Evolutionary conservation across 2,797 vertebrate genomes (phyloP), one percentile per base, ranked within the genome.

Genomic region (Mareca penelope): DNA sequence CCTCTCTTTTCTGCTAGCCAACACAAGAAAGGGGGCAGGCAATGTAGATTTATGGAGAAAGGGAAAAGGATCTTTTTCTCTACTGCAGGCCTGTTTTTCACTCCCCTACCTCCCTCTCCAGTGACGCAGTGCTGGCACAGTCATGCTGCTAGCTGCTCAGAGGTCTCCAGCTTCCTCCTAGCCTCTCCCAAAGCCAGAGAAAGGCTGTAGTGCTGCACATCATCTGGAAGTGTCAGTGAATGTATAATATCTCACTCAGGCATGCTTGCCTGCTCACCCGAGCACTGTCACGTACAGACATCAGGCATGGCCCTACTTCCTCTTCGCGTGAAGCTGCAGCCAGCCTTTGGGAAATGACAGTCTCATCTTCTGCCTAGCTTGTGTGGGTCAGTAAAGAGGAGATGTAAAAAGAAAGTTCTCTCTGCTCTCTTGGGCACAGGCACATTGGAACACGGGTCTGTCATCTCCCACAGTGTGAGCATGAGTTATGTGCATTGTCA

Each of bases 271-370:
- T 56, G 39, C 64, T 85, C 5, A 1, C 10, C 10, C 24, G n/a
- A 44, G 64, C 33, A 9, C 39, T 35, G 56, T 63, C 7, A 11
- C 4, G 1, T 48, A 48, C 63, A 39, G 44, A 5, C 22, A 59
- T n/a, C 24, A 55, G 59, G 15, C 28, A 46, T 21, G 3, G 12
- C 14, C 18, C 28, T 0, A 12, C 28, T 46, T 76, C 0, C 0
- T 35, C 26, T 39, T 48, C 22, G 7, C 15, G 48, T 44, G 75
- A 71, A 40, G 28, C 6, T 64, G 22, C 33, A 57, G 35, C 5
- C 59, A 71, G 50, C 35, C n/a, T 61, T 53, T 75, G 81, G 53
- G 69, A 78, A 73, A 71, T 6, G 12, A 15, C 4, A 44, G 17
- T 53, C 42, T 80, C 6, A 61, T 17, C 5, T 23, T 7, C 19